A percentile compares a stretch with the other conserved stretches of the same genome.
Conservation (phyloP, 2,888 invertebrate species). For the Periphyllus acericola region DNA sequence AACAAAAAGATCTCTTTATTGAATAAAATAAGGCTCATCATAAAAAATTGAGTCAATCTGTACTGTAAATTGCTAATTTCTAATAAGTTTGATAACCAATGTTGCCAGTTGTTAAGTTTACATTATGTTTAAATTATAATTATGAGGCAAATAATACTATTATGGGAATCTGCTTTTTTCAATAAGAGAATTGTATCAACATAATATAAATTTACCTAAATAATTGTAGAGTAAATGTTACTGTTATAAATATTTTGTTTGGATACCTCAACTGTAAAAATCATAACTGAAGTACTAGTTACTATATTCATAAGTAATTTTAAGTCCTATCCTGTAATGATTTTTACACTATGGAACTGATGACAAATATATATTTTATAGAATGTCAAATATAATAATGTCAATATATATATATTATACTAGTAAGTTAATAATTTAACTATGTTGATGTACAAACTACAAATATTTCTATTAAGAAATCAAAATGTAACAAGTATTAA, state of each 20-base stretch:
- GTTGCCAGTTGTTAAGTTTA: constrained; percentile 52
- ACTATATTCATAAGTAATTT: constrained; percentile 20
- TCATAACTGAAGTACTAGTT: not conserved
- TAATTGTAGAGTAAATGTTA: not conserved
- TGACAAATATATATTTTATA: constrained; percentile 9
- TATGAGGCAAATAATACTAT: constrained; percentile 7
- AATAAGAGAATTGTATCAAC: constrained; percentile 25
- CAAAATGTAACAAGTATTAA: constrained; percentile 15
- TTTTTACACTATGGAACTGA: not conserved
- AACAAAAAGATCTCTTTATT: not conserved
- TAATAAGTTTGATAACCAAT: constrained; percentile 27
- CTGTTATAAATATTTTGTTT: constrained; percentile 9
- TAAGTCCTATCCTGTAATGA: not conserved
- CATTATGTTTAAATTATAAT: constrained; percentile 28
- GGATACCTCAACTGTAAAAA: not conserved
- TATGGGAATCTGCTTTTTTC: constrained; percentile 11
- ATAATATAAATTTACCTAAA: constrained; percentile 22
- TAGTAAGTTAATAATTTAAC: not conserved
- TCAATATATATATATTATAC: not conserved
- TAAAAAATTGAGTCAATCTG: constrained; percentile 2
- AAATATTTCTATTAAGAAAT: constrained; percentile 20
- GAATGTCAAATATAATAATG: constrained; percentile 8
- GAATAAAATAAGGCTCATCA: not conserved
- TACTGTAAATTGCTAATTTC: constrained; percentile 31
- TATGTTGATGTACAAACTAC: constrained; percentile 27